These are phyloP conservation scores for Orientallactaga sibirica DNA, from an alignment of 2,797 vertebrate genomes.

Conservation along the genomic window DNA sequence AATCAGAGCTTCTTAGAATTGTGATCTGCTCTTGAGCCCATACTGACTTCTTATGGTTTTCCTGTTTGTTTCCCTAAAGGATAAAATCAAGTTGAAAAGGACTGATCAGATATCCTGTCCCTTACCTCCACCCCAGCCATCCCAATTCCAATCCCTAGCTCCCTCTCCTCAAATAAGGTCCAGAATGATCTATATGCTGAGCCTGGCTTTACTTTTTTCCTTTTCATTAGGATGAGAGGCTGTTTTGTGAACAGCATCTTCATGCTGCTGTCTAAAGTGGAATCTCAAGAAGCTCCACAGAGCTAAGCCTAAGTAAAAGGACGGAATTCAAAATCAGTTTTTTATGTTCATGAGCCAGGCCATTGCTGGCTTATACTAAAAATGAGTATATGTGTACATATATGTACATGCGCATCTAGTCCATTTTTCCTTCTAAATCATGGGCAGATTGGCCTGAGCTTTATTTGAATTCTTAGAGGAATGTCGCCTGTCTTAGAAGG, in stretches of 20 bases:
- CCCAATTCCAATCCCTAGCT: constrained; percentile 24
- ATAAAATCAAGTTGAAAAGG: constrained; percentile 53
- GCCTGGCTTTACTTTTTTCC: neutral
- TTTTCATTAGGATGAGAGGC: constrained; percentile 14
- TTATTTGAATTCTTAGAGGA: neutral
- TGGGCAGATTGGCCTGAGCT: neutral
- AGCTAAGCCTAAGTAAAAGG: constrained; percentile 38
- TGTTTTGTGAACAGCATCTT: constrained; percentile 31
- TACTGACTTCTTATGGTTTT: constrained; percentile 66
- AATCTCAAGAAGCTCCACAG: constrained; percentile 11
- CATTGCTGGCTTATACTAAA: neutral
- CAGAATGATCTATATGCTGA: neutral
- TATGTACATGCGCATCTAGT: neutral
- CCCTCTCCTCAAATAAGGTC: constrained; percentile 24
- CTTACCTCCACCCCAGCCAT: neutral
- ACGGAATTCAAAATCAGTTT: constrained; percentile 3
- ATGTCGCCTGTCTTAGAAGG: neutral
- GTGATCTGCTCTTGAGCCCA: constrained; percentile 31
- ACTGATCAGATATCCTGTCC: constrained; percentile 11
- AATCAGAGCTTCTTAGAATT: constrained; percentile 59
- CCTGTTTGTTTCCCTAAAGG: constrained; percentile 62
- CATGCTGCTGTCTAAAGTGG: neutral
- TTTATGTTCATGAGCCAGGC: constrained; percentile 47
- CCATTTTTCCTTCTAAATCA: neutral
- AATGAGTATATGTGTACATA: neutral